phyloP scores from a whole-genome alignment of 2,888 invertebrate genomes.

The Acholoe squamosa region DNA sequence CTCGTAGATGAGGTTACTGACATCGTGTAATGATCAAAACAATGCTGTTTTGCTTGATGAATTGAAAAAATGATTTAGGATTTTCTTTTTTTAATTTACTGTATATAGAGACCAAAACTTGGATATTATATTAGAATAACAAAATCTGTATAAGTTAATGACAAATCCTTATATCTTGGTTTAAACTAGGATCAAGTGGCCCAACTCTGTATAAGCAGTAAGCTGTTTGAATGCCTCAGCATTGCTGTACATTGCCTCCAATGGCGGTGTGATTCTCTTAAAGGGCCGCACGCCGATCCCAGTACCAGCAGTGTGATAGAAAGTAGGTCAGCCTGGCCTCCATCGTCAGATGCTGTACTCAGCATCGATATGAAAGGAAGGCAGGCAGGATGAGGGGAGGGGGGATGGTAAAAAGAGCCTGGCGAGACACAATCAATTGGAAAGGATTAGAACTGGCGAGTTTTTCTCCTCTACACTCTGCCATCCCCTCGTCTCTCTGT shows the following conservation, averaged over 20 bases:
- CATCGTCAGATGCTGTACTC: not conserved
- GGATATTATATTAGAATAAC: too few species aligned
- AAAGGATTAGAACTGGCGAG: slow-evolving; percentile 45
- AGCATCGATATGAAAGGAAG: slow-evolving; percentile 35
- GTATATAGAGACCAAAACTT: too few species aligned
- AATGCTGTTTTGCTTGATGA: too few species aligned
- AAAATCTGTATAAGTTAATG: too few species aligned
- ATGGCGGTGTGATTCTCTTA: slow-evolving; percentile 28
- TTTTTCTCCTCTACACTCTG: not conserved
- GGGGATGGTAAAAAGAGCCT: not conserved
- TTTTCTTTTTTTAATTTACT: too few species aligned
- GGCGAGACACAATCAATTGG: slow-evolving; percentile 48
- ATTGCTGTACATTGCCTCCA: not conserved
- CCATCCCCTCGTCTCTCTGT: not conserved
- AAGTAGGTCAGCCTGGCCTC: slow-evolving; percentile 35
- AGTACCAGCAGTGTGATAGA: slow-evolving; percentile 39
- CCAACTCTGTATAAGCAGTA: too few species aligned
- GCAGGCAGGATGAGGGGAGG: not conserved
- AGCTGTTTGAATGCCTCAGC: too few species aligned
- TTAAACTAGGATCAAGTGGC: too few species aligned
- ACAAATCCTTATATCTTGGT: too few species aligned
- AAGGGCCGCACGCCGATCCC: slow-evolving; percentile 27
- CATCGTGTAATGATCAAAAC: too few species aligned
- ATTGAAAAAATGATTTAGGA: too few species aligned
- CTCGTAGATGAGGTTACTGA: too few species aligned